A percentile compares a stretch with the other conserved stretches of the same genome.
These are phyloP conservation scores for Ochotona curzoniae DNA, from an alignment of 2,113 vertebrate species.

Conservation along the genomic window DNA sequence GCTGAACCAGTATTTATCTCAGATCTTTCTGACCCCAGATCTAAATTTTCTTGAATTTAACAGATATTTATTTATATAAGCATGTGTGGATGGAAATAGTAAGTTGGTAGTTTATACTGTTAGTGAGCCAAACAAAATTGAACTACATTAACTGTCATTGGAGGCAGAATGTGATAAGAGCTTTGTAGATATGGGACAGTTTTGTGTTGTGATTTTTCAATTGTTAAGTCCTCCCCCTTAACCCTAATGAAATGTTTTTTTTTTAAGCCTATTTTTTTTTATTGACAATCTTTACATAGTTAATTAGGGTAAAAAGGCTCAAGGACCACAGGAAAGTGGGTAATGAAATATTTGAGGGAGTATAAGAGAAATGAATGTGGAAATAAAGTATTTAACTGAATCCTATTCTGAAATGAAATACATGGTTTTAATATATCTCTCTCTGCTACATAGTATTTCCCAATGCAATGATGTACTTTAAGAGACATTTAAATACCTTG, in stretches of 20 bases:
- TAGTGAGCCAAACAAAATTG: slow-evolving; percentile 37
- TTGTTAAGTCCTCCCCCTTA: slow-evolving; percentile 39
- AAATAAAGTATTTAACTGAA: slow-evolving; percentile 43
- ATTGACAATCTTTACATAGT: too few relatives aligned
- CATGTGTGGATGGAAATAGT: slow-evolving; percentile 15
- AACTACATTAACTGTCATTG: slow-evolving; percentile 21
- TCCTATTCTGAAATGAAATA: slow-evolving; percentile 51
- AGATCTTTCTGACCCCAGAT: slow-evolving; percentile 15
- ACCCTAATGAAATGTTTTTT: slow-evolving; percentile 56
- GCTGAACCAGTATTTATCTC: slow-evolving; percentile 19
- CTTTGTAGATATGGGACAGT: background rate
- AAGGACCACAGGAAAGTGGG: too few relatives aligned
- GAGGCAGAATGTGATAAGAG: slow-evolving; percentile 14
- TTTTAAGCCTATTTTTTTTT: too few relatives aligned
- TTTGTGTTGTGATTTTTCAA: slow-evolving; percentile 30
- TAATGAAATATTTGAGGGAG: too few relatives aligned
- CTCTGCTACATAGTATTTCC: background rate
- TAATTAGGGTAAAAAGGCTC: too few relatives aligned
- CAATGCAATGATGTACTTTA: slow-evolving; percentile 16
- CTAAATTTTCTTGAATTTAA: slow-evolving; percentile 52
- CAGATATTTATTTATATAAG: slow-evolving; percentile 42
- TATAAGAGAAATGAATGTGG: slow-evolving; percentile 14
- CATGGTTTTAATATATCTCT: slow-evolving; percentile 43
- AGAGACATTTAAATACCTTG: slow-evolving; percentile 21
- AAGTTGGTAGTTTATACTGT: background rate